Evolutionary conservation across 2,888 invertebrate species (phyloP).

Genomic region (Hermaeophaga mercurialis): DNA sequence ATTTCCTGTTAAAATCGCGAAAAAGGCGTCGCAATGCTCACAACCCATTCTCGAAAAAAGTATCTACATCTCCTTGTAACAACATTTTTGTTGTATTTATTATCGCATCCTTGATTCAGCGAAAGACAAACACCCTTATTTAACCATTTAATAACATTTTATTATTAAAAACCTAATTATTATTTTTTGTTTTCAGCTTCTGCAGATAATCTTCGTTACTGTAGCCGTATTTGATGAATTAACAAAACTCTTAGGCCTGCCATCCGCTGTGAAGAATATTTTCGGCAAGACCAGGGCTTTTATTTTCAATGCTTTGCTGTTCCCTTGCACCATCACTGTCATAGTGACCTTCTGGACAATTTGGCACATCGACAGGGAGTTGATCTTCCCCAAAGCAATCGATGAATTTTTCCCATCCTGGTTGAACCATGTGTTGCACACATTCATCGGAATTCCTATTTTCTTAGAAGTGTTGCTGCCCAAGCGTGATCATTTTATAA

Average conservation of each 20-base stretch:
- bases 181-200: conserved; percentile 35
- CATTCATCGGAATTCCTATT: conserved; percentile 60
- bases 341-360: conserved; percentile 62
- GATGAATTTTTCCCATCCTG: conserved; percentile 63
- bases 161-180: too few species aligned
- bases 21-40: too few species aligned
- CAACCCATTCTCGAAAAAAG: too few species aligned
- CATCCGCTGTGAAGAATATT: conserved; percentile 25
- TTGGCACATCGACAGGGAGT: conserved; percentile 62
- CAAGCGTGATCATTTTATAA: conserved; percentile 37
- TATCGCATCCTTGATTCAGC: too few species aligned
- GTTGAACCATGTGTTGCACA: conserved; percentile 67
- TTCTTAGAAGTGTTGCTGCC: conserved; percentile 57
- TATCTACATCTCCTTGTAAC: too few species aligned
- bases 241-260: conserved; percentile 25
- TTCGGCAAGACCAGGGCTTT: conserved; percentile 34
- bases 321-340: conserved; percentile 59
- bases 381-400: conserved; percentile 62
- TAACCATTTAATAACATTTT: too few species aligned
- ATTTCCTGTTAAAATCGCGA: too few species aligned
- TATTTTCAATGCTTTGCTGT: conserved; percentile 38
- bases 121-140: too few species aligned
- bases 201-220: conserved; percentile 41
- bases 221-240: conserved; percentile 38
- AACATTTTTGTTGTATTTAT: too few species aligned